Conservation (phyloP, 2,888 invertebrate genomes). For the Oasisia sp. region DNA sequence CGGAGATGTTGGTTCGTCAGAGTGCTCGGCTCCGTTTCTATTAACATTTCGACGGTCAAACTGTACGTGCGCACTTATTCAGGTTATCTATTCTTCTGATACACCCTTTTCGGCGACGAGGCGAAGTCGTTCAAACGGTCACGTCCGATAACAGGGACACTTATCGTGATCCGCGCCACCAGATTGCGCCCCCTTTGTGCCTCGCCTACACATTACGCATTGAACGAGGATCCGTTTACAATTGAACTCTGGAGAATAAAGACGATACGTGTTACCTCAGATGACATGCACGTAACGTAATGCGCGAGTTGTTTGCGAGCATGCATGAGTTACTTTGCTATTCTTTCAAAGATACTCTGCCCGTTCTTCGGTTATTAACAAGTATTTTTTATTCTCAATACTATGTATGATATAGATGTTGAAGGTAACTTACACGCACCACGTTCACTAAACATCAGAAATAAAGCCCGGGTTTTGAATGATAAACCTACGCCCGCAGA, state of each 20-base stretch:
- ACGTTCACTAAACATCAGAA: too few species aligned
- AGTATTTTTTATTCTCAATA: too few species aligned
- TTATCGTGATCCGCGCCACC: background rate
- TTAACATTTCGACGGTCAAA: background rate
- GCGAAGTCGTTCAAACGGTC: background rate
- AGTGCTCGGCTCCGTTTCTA: background rate
- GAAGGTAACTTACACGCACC: too few species aligned
- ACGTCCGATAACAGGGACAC: background rate
- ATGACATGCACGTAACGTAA: too few species aligned
- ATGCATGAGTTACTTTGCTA: too few species aligned
- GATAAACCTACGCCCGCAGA: too few species aligned
- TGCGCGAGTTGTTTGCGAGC: too few species aligned
- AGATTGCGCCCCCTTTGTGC: background rate
- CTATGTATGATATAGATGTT: too few species aligned
- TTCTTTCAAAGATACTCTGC: too few species aligned
- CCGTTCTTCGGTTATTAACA: too few species aligned
- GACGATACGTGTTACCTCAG: too few species aligned
- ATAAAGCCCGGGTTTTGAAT: too few species aligned
- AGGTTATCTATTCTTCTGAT: slow-evolving; percentile 12
- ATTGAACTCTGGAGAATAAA: background rate
- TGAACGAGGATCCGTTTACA: background rate
- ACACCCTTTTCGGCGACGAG: background rate
- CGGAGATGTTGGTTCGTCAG: background rate
- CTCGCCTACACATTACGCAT: background rate
- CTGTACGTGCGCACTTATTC: background rate